Conservation (phyloP, 2,113 vertebrate genomes). For the Corapipo altera region DNA sequence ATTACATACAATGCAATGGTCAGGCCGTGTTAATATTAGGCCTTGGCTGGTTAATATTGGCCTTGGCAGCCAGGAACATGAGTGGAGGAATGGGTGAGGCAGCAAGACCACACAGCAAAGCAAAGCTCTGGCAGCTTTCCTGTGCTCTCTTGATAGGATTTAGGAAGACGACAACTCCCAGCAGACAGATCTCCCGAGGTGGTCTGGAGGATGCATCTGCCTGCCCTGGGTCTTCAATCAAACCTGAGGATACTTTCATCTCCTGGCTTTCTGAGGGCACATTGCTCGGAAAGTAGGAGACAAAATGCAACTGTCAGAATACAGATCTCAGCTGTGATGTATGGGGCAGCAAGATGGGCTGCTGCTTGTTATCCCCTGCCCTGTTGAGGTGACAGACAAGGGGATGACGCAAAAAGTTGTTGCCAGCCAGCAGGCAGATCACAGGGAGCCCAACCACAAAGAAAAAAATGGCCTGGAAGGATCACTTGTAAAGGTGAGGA, state of each 20-base stretch:
- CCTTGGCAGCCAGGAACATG: neutral
- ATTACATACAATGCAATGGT: neutral
- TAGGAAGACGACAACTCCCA: slow-evolving; percentile 27
- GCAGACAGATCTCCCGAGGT: slow-evolving; percentile 56
- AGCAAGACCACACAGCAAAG: neutral
- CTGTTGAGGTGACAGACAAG: slow-evolving; percentile 52
- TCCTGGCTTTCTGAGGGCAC: slow-evolving; percentile 58
- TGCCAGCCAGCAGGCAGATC: slow-evolving; percentile 42
- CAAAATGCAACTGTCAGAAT: slow-evolving; percentile 77
- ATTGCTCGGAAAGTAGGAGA: slow-evolving; percentile 68
- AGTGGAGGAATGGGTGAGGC: neutral
- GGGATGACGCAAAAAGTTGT: neutral
- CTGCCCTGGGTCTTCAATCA: slow-evolving; percentile 73
- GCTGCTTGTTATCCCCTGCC: slow-evolving; percentile 76
- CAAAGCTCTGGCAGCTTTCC: neutral
- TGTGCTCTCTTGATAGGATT: slow-evolving; percentile 20
- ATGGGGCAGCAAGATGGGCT: slow-evolving; percentile 68
- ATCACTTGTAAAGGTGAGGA: slow-evolving; percentile 47
- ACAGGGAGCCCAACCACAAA: neutral
- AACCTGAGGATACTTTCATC: slow-evolving; percentile 53
- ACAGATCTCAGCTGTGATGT: slow-evolving; percentile 67
- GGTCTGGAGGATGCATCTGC: slow-evolving; percentile 65
- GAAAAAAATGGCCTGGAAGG: slow-evolving; percentile 24
- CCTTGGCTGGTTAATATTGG: neutral
- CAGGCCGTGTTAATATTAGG: neutral